Base-by-base conservation (phyloP, 2,113 vertebrate genomes). In the Clarias magur region DNA sequence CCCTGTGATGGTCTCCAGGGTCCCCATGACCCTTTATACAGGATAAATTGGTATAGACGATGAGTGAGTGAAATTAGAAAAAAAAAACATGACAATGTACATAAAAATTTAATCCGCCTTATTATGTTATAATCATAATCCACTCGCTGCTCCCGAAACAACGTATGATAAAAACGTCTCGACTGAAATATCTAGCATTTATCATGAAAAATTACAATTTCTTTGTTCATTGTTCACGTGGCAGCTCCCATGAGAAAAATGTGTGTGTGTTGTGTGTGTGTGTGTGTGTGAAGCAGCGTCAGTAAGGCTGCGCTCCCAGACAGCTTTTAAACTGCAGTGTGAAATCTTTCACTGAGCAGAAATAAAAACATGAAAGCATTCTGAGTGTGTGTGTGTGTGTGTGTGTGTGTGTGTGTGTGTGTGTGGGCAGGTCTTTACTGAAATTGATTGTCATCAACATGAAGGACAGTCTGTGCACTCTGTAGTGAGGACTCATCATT, bases 401-500 rank as follows among this genome's bases (percentile, higher is more conserved):
- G 86, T 63, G 53, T 11, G 42, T 57, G 42, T 59, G 27, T 48
- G 67, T 67, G 65, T 67, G 83, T 85, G 76, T 85, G 75, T 57
- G 76, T 56, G 56, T 62, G 17, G 23, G 5, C 30, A 23, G 4
- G 34, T 4, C 2, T 57, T 57, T 81, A 38, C 57, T 59, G 23
- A 63, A 67, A 84, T 59, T 83, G n/a, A 38, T 76, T 38, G 79
- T 80, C 82, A 63, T 67, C 84, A 72, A 67, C 38, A 73, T 80
- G 25, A 85, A 68, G 75, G 19, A 75, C 65, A 23, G 57, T 48
- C 48, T 48, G 48, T n/a, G 38, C 42, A 30, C 17, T 79, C 53
- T 70, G 56, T 38, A 57, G 54, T 88, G 68, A 63, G 81, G 83
- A 68, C 23, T 82, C 27, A 48, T 75, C 87, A 81, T 75, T 82